Percentiles rank a stretch among this genome's conserved stretches.
Conservation (phyloP, 2,888 invertebrate species). For the Apamea anceps region DNA sequence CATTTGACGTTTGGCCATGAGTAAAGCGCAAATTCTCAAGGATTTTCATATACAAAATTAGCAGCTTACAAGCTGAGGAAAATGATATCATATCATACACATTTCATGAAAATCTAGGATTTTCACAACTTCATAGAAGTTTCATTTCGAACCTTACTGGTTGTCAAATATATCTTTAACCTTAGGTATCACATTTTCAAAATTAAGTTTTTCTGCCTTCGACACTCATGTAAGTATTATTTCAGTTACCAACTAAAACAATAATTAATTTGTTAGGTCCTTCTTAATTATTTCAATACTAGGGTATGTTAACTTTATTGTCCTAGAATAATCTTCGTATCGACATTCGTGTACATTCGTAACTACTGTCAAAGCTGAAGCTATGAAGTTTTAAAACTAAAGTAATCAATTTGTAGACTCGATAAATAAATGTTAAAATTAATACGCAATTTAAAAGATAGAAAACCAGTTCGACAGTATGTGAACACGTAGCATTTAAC, state of each 20-base stretch:
- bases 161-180: conserved; percentile 11
- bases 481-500: conserved; percentile 40
- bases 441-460: not conserved
- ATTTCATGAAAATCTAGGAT: conserved; percentile 36
- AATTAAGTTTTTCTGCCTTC: conserved; percentile 15
- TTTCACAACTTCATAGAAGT: conserved; percentile 47
- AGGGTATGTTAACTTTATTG: conserved; percentile 21
- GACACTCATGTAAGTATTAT: conserved; percentile 53
- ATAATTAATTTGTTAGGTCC: conserved; percentile 20
- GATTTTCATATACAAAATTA: not conserved
- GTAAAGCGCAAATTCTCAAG: conserved; percentile 12
- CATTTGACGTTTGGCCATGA: not conserved
- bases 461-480: conserved; percentile 31
- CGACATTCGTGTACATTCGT: conserved; percentile 33
- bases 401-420: conserved; percentile 7
- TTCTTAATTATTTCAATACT: conserved; percentile 13
- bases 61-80: conserved; percentile 8
- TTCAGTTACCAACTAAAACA: conserved; percentile 58
- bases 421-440: conserved; percentile 2
- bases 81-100: conserved; percentile 38
- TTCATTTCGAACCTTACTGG: conserved; percentile 6
- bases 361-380: conserved; percentile 33
- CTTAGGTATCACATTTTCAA: conserved; percentile 6
- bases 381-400: not conserved
- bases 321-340: conserved; percentile 39